These are phyloP conservation scores for Lordiphosa clarofinis DNA, from an alignment of 1,140 invertebrate genomes.

Conservation along the genomic window DNA sequence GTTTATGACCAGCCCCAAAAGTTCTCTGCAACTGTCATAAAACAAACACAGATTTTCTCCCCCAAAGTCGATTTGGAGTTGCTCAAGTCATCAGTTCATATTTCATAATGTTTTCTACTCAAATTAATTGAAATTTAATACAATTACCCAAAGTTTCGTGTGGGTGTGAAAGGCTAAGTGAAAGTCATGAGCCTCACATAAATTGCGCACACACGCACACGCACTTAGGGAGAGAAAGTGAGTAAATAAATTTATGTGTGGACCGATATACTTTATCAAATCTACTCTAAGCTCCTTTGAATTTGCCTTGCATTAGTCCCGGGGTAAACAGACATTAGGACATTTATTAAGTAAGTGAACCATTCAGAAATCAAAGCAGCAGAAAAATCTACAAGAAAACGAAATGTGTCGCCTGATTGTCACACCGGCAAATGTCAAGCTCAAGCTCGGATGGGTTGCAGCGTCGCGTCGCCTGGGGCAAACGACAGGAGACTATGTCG, in stretches of 20 bases:
- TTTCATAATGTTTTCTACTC: constrained; percentile 43
- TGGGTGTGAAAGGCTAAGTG: constrained; percentile 38
- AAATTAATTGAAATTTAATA: constrained; percentile 73
- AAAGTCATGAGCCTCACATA: constrained; percentile 58
- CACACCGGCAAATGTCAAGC: constrained; percentile 47
- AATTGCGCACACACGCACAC: constrained; percentile 32
- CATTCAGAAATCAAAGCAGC: constrained; percentile 71
- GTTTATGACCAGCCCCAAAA: constrained; percentile 64
- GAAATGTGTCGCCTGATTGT: constrained; percentile 46
- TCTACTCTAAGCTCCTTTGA: not conserved
- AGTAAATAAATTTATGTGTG: constrained; percentile 30
- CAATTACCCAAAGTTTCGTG: constrained; percentile 48
- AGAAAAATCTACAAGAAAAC: constrained; percentile 43
- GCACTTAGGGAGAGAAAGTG: constrained; percentile 55
- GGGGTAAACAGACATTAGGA: constrained; percentile 10
- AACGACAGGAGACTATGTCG: too few species aligned
- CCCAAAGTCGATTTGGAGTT: constrained; percentile 1
- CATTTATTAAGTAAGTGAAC: constrained; percentile 72
- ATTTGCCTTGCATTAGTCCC: not conserved
- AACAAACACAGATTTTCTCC: constrained; percentile 18
- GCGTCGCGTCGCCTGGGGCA: constrained; percentile 7
- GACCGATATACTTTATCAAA: too few species aligned
- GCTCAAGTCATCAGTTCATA: constrained; percentile 18
- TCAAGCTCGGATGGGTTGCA: constrained; percentile 16
- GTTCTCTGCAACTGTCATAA: constrained; percentile 25